Conservation (phyloP, 2,113 vertebrate genomes). For the Macquaria australasica region DNA sequence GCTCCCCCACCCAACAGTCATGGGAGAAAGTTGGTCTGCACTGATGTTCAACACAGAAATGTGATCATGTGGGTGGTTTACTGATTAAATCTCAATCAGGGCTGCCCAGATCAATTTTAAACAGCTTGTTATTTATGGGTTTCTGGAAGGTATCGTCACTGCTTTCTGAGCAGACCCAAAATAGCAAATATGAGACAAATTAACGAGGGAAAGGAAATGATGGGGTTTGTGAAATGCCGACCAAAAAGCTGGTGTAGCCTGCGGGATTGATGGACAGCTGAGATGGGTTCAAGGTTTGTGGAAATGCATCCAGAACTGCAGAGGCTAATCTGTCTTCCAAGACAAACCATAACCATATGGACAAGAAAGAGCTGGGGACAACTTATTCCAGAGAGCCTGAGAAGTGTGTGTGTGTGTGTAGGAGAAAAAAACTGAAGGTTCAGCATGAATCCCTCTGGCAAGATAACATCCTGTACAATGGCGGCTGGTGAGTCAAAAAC, state of each 20-base stretch:
- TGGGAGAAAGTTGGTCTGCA: neutral
- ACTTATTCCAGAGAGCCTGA: neutral
- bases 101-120: neutral
- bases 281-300: neutral
- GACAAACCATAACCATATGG: conserved; percentile 34
- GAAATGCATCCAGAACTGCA: conserved; percentile 1
- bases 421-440: neutral
- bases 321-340: conserved; percentile 1
- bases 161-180: neutral
- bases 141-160: neutral
- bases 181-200: neutral
- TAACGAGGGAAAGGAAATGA: neutral
- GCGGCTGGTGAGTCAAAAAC: too few species aligned
- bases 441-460: neutral
- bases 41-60: neutral
- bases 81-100: neutral
- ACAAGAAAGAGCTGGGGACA: neutral
- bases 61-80: neutral
- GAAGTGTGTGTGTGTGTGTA: neutral
- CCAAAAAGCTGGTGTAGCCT: neutral
- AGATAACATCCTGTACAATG: neutral
- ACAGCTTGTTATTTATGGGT: neutral
- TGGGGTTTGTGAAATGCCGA: neutral
- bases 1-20: neutral
- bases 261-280: neutral